Percentiles rank a stretch among this genome's conserved stretches.
These are phyloP conservation scores for Ennomos quercinarius DNA, from an alignment of 2,888 invertebrate genomes.

Conservation along the genomic window DNA sequence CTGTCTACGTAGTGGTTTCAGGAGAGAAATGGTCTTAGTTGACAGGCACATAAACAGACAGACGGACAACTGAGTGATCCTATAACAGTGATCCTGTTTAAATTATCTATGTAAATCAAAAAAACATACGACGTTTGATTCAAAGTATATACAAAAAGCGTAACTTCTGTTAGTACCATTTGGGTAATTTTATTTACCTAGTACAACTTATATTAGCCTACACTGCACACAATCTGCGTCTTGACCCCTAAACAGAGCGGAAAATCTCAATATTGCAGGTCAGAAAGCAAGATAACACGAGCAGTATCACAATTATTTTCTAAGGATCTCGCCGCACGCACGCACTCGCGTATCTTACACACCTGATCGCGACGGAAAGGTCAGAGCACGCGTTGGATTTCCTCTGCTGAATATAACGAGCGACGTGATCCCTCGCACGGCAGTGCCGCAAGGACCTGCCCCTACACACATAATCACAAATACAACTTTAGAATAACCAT, in stretches of 20 bases:
- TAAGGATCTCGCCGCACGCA: conserved; percentile 3
- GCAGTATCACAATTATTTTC: background rate
- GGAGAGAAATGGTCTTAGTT: no score
- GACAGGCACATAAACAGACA: no score
- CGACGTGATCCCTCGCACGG: conserved; percentile 25
- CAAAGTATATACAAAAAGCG: no score
- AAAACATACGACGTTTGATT: no score
- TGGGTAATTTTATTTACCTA: no score
- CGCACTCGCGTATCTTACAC: conserved; percentile 2
- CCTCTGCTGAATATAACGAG: conserved; percentile 38
- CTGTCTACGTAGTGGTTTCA: no score
- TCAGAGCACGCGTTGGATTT: conserved; percentile 31
- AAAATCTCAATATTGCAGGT: background rate
- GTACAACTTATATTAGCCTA: no score
- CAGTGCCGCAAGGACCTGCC: conserved; percentile 42
- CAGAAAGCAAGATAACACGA: background rate
- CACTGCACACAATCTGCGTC: no score
- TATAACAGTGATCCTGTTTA: no score
- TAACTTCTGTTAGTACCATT: no score
- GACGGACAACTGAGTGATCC: no score
- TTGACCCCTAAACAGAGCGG: background rate
- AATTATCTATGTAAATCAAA: no score
- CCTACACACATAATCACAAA: conserved; percentile 21
- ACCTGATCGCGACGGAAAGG: conserved; percentile 28
- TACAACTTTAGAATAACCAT: background rate